Percentiles rank a stretch among this genome's conserved stretches.
These are phyloP conservation scores for Ophthalmolycus amberensis DNA, from an alignment of 2,113 vertebrate genomes.

Conservation along the genomic window DNA sequence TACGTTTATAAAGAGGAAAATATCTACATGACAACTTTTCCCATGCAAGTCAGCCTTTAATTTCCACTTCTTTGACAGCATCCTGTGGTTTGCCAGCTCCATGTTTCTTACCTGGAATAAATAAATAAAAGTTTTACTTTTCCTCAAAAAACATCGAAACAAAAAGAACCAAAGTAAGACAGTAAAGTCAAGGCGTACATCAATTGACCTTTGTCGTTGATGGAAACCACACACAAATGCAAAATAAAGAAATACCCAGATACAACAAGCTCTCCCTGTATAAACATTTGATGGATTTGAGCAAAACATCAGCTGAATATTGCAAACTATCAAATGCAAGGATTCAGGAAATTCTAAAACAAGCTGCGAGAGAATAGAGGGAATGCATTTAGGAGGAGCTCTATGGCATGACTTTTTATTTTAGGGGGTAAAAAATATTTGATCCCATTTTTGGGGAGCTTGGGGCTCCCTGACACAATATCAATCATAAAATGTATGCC, in stretches of 20 bases:
- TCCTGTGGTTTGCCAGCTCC: not conserved
- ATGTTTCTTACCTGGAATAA: slow-evolving; percentile 49
- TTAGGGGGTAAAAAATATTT: too few species aligned
- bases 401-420: too few species aligned
- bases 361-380: too few species aligned
- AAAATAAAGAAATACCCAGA: not conserved
- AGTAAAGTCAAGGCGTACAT: not conserved
- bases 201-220: not conserved
- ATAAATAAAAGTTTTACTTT: not conserved
- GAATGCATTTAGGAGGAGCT: too few species aligned
- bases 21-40: not conserved
- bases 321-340: too few species aligned
- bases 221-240: not conserved
- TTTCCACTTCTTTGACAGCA: slow-evolving; percentile 16
- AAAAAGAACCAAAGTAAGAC: not conserved
- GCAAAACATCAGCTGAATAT: not conserved
- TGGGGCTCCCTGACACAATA: too few species aligned
- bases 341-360: too few species aligned
- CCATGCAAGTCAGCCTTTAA: slow-evolving; percentile 3
- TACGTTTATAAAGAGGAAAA: not conserved
- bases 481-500: too few species aligned
- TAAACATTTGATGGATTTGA: not conserved
- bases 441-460: too few species aligned
- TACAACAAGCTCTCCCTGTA: not conserved
- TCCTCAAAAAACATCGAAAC: not conserved